Conservation (phyloP, 1,140 invertebrate species). For the Alviniconcha marisindica region DNA sequence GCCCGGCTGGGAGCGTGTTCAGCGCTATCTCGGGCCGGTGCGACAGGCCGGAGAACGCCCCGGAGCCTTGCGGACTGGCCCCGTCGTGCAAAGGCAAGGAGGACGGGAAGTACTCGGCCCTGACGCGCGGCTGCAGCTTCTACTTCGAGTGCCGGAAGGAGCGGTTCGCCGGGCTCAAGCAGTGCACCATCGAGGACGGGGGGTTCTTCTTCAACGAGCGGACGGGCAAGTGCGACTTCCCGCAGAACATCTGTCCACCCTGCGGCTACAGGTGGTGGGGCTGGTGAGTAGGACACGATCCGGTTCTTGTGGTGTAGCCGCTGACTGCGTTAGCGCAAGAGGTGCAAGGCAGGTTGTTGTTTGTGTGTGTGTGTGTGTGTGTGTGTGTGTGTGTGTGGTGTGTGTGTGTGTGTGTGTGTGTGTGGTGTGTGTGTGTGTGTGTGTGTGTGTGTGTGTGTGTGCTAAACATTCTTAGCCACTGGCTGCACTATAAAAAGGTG, state of each 20-base stretch:
- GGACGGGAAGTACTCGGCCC: conserved; percentile 51
- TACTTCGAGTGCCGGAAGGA: conserved; percentile 47
- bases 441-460: not conserved
- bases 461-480: not conserved
- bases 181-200: conserved; percentile 44
- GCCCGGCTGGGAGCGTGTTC: conserved; percentile 43
- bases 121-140: conserved; percentile 47
- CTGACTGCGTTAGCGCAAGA: not conserved
- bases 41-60: conserved; percentile 44
- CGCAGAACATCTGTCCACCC: conserved; percentile 57
- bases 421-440: not conserved
- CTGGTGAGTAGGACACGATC: conserved; percentile 38
- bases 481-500: no score
- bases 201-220: conserved; percentile 54
- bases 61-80: conserved; percentile 47
- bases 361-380: not conserved
- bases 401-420: not conserved
- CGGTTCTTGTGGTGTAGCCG: no score
- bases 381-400: not conserved
- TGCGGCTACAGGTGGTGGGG: conserved; percentile 60
- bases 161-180: conserved; percentile 40
- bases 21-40: conserved; percentile 45
- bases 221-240: conserved; percentile 53
- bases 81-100: conserved; percentile 39
- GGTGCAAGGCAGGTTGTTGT: no score